These are phyloP conservation scores for Lycaon pictus DNA, from an alignment of 2,113 vertebrate genomes.

Conservation along the genomic window DNA sequence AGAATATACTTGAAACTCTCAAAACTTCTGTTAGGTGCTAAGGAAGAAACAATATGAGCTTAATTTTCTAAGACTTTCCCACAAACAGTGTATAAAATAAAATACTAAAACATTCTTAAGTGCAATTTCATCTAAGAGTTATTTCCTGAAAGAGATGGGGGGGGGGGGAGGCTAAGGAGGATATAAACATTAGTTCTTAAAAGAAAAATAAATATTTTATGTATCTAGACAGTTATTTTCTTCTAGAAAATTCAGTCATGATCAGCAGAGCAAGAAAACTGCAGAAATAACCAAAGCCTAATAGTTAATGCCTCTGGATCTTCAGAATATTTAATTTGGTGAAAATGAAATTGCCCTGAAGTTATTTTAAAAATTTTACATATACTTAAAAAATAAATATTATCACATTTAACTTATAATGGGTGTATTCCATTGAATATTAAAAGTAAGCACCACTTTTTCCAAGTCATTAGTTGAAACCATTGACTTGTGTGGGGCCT, in stretches of 20 bases:
- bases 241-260: slow-evolving; percentile 17
- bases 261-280: not conserved
- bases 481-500: not conserved
- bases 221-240: not conserved
- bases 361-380: slow-evolving; percentile 19
- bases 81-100: not conserved
- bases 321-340: slow-evolving; percentile 27
- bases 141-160: not conserved
- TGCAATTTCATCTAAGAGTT: not conserved
- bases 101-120: slow-evolving; percentile 23
- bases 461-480: not conserved
- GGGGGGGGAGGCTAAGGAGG: not conserved
- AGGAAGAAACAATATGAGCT: not conserved
- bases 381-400: not conserved
- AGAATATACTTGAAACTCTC: not conserved
- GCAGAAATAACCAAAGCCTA: not conserved
- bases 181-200: not conserved
- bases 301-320: not conserved
- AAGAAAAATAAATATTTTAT: slow-evolving; percentile 47
- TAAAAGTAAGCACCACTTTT: not conserved
- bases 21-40: not conserved
- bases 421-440: not conserved
- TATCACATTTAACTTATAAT: not conserved
- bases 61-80: slow-evolving; percentile 49
- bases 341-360: not conserved